These are phyloP conservation scores for Caenorhabditis sinica DNA, from an alignment of 2,888 invertebrate species.

Conservation along the genomic window DNA sequence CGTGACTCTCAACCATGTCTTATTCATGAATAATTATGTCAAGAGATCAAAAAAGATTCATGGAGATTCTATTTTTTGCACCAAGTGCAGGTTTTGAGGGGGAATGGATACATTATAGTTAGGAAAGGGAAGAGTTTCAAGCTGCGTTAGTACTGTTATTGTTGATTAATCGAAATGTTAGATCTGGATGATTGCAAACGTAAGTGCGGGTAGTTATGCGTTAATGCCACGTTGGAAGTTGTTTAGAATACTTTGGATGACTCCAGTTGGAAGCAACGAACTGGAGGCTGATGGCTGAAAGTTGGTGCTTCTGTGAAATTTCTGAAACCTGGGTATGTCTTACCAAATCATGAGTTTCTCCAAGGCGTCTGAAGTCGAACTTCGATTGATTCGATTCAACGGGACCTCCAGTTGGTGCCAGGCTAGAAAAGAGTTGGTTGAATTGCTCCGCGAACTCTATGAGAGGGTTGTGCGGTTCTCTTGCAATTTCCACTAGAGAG, in stretches of 20 bases:
- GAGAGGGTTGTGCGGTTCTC: background rate
- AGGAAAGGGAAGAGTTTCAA: no score
- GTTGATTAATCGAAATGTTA: no score
- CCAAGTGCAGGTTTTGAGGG: no score
- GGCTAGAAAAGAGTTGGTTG: background rate
- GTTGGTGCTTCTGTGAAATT: background rate
- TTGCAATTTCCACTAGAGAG: background rate
- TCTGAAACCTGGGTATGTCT: background rate
- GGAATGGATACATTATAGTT: background rate
- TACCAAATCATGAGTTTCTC: constrained; percentile 1
- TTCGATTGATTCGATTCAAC: background rate
- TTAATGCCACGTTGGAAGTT: no score
- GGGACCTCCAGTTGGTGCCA: background rate
- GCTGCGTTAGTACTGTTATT: no score
- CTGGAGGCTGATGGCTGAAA: background rate
- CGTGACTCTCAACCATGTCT: constrained; percentile 9
- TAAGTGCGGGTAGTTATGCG: no score
- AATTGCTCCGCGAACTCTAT: background rate
- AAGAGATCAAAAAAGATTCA: constrained; percentile 2
- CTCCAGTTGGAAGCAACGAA: no score
- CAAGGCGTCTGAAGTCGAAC: constrained; percentile 12
- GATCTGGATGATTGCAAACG: no score
- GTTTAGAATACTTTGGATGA: no score
- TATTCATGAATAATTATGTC: background rate
- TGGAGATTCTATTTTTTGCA: no score